Evolutionary conservation across 2,113 vertebrate genomes (phyloP), one percentile per base, ranked within the genome.

Genomic region (Cheirogaleus medius): DNA sequence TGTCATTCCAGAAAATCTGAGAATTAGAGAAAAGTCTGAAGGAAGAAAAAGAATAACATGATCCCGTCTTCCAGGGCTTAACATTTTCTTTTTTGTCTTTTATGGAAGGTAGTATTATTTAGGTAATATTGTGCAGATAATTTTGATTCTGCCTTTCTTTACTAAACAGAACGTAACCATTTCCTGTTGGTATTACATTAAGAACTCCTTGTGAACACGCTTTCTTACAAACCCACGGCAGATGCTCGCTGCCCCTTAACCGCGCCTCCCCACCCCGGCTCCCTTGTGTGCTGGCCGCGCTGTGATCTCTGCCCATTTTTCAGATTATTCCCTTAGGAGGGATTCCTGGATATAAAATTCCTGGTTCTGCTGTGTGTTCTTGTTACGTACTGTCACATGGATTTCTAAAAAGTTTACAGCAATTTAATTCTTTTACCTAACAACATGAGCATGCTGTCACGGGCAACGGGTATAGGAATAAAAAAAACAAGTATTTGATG

Each of bases 381-480:
- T 8, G n/a, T 5, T 6, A 63, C 32, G 10, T 0, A 32, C 11
- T 0, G 17, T 39, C 93, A 42, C n/a, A 9, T 0, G 0, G 18
- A 13, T 32, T 44, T 63, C 78, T 37, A 12, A 34, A 66, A 7
- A 21, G 42, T 68, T 63, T 8, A 21, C 0, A 12, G 73, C 18
- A 29, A n/a, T 56, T 37, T 29, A 18, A 18, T 34, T 17, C 60
- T 52, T 80, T 78, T 12, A 4, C 54, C 6, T 20, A 34, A 80
- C 27, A 18, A 32, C 60, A 21, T 0, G 8, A 0, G 66, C 29
- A 42, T 2, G 25, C 9, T 20, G 12, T 81, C 32, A 15, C 25
- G 12, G 3, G 87, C 4, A 7, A 73, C 0, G 13, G 32, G 56
- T 14, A 32, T 0, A 27, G 42, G 23, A 44, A 56, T 58, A 0